A percentile compares a stretch with the other conserved stretches of the same genome.
These are phyloP conservation scores for Micrasema minimum DNA, from an alignment of 1,140 invertebrate genomes.

Conservation along the genomic window DNA sequence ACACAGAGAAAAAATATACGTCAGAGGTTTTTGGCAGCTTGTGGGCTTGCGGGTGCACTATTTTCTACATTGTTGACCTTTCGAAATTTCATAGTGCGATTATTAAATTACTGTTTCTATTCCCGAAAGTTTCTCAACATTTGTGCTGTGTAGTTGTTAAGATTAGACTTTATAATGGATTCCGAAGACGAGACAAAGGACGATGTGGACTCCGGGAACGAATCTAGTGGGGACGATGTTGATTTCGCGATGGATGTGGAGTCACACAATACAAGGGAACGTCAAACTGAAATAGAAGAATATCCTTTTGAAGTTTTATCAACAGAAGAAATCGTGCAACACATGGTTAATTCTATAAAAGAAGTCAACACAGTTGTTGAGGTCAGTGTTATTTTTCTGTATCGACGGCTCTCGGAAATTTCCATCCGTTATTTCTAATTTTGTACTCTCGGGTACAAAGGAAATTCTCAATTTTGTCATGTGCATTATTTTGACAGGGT, in stretches of 20 bases:
- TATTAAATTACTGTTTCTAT: constrained; percentile 58
- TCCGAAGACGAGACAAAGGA: constrained; percentile 90
- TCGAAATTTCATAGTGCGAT: constrained; percentile 68
- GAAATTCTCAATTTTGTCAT: constrained; percentile 14
- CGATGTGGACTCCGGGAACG: constrained; percentile 90
- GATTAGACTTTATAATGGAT: constrained; percentile 75
- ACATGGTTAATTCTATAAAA: constrained; percentile 97
- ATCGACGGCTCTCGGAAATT: constrained; percentile 1
- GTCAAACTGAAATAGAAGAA: constrained; percentile 84
- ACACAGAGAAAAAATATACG: constrained; percentile 55
- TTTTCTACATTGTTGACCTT: constrained; percentile 69
- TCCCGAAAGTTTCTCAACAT: constrained; percentile 56
- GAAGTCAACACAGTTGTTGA: constrained; percentile 92
- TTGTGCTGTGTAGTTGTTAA: constrained; percentile 57
- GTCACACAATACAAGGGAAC: constrained; percentile 78
- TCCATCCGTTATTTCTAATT: constrained; percentile 28
- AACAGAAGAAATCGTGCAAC: constrained; percentile 95
- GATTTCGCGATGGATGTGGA: constrained; percentile 91
- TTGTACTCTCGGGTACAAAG: constrained; percentile 24
- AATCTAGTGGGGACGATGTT: constrained; percentile 91
- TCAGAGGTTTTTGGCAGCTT: constrained; percentile 66
- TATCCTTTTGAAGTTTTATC: constrained; percentile 95
- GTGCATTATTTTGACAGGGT: constrained; percentile 2
- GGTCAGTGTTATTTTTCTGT: constrained; percentile 66
- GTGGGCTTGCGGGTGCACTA: constrained; percentile 65